Evolutionary conservation across 2,888 invertebrate species (phyloP), one percentile per base, ranked within the genome.

Genomic region (Andrena flavipes): DNA sequence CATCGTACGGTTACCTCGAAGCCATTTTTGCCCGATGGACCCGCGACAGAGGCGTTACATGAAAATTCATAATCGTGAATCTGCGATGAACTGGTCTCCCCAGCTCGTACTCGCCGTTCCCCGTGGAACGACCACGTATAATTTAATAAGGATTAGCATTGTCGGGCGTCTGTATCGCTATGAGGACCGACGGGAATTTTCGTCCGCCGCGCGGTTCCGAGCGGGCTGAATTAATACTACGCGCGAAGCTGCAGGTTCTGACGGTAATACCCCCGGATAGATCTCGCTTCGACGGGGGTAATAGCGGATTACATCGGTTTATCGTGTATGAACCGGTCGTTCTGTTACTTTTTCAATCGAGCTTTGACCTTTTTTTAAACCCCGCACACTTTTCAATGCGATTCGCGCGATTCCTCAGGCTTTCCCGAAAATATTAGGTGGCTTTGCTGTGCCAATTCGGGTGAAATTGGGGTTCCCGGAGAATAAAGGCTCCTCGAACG

Each of bases 61-160:
- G 56, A 56, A 23, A 23, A 56, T 56, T 56, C 26, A 26, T 26
- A 56, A 56, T 56, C 4, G 56, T 56, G 20, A 20, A 56, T 56
- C 26, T 26, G 56, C 56, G 56, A 20, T 26, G 26, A 56, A 23
- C 20, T 26, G 10, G 10, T 56, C 13, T 56, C 23, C 26, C 56
- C 56, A 42, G 5, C 42, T 10, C 4, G 56, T 13, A 23, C 56
- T 1, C 56, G 23, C 23, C 4, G 10, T 23, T 10, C 10, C 56
- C 20, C 26, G 26, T 10, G 10, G 56, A 42, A 42, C 69, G 35
- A 59, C 56, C 56, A 59, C 29, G 56, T 69, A 59, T 56, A 69
- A 59, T 59, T 56, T 69, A 59, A 69, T 69, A 59, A 56, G 69
- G 59, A 69, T 69, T 69, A 59, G 29, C 42, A 42, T 56, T 56